Percentiles rank a stretch among this genome's conserved stretches.
phyloP scores from a whole-genome alignment of 2,797 vertebrate genomes.

The Aeoliscus strigatus region DNA sequence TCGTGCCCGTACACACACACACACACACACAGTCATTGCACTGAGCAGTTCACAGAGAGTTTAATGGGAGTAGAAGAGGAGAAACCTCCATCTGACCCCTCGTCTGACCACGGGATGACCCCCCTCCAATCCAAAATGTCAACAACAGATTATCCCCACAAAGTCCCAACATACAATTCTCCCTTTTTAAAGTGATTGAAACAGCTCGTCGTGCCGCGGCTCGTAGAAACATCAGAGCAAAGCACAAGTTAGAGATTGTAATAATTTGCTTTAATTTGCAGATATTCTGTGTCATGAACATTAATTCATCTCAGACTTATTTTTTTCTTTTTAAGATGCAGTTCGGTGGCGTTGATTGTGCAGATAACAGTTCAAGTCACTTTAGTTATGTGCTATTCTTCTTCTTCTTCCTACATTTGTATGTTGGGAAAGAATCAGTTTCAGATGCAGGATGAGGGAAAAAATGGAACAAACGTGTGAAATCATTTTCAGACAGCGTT shows the following conservation, averaged over 20 bases:
- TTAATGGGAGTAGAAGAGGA: slow-evolving; percentile 6
- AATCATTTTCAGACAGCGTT: too few relatives aligned
- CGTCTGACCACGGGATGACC: slow-evolving; percentile 34
- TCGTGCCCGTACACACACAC: slow-evolving; percentile 8
- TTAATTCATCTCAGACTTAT: too few relatives aligned
- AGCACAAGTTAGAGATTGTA: background rate
- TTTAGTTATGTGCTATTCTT: background rate
- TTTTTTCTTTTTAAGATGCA: too few relatives aligned
- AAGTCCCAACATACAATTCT: slow-evolving; percentile 24
- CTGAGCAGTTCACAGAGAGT: slow-evolving; percentile 28
- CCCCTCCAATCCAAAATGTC: slow-evolving; percentile 42
- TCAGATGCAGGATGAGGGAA: too few relatives aligned
- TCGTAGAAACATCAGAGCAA: slow-evolving; percentile 8
- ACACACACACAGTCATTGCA: slow-evolving; percentile 8
- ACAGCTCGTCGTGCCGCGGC: slow-evolving; percentile 1
- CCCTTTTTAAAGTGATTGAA: slow-evolving; percentile 24
- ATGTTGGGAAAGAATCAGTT: too few relatives aligned
- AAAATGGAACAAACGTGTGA: too few relatives aligned
- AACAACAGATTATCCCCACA: slow-evolving; percentile 49
- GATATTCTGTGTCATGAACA: too few relatives aligned
- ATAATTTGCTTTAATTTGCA: too few relatives aligned
- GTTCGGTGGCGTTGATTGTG: background rate
- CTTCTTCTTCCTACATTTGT: too few relatives aligned
- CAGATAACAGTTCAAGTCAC: background rate
- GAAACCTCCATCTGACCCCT: slow-evolving; percentile 31